Base-by-base conservation (phyloP, 2,888 invertebrate genomes). In the Galerucella pusilla region DNA sequence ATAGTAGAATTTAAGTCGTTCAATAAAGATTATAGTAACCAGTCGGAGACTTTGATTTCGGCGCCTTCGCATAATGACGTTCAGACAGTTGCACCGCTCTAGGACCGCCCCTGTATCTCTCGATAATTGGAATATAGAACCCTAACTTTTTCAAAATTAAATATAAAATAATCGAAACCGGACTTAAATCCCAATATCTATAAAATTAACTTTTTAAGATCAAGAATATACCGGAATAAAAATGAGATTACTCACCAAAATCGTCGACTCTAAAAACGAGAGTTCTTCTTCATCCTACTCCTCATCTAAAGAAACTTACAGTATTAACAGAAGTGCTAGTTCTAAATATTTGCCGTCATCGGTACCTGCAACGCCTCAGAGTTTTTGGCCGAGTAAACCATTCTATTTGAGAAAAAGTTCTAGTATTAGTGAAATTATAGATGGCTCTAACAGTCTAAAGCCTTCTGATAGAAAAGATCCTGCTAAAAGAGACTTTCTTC, bases 401-500 rank as follows among this genome's bases (percentile, higher is more conserved):
- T 84, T 80, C 74, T 82, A 79, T 7, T 76, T 87, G 25, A 83
- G 83, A 77, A 86, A 83, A 79, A 87, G 87, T 10, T 82, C 83
- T 59, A 88, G 87, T 75, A 84, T 81, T 28, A 81, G 85, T 81
- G 92, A 92, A 85, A 89, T 91, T 16, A 89, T 94, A 77, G 91
- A 94, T 84, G 92, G 91, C 69, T 90, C 91, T 79, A 90, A 95
- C 46, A 95, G 96, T 52, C 95, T 94, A 88, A 95, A 94, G 84
- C 96, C 96, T 1, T 96, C 96, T 2, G 96, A 96, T 88, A 91
- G 92, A 87, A 93, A 92, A 85, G 95, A 96, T 88, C 95, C 96
- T 1, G 89, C 90, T 81, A 96, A 96, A 88, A 92, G 92, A 86
- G 92, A 93, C 84, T 94, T 96, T 87, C 91, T 96, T 81, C 93